Evolutionary conservation across 2,888 invertebrate species (phyloP), one percentile per base, ranked within the genome.

Genomic region (Byasa hedistus): DNA sequence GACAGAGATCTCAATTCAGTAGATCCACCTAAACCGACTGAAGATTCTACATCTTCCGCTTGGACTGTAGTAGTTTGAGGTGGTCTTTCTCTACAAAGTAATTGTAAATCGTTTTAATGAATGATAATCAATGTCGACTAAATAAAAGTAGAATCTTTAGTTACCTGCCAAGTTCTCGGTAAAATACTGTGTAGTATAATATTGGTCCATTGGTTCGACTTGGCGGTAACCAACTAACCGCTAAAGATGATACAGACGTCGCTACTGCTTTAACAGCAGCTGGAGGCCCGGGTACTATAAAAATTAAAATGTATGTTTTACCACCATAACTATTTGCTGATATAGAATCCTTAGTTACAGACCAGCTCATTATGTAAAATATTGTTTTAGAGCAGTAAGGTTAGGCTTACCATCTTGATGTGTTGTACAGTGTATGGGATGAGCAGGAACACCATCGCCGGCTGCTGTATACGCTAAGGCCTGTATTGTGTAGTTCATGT

Each of bases 401-500:
- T 12, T 12, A 12, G 39, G 15, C 87, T 89, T 84, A 96, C 96
- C 94, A 85, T 98, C 97, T 89, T 97, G 96, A 75, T 96, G 95
- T 3, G 97, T 98, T 69, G 93, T 94, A 80, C 97, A 96, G 87
- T 94, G 95, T 79, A 97, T 93, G 65, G 96, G 94, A 72, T 93
- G 91, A 77, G 96, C 96, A 70, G 96, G 93, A 17, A 95, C 93
- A 0, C 98, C 98, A 79, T 97, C 97, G 0, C 98, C 98, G 2
- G 95, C 95, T 7, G 95, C 94, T 0, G 97, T 98, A 79, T 95
- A 97, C 12, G 97, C 97, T 76, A 96, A 84, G 5, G 97, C 96
- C 78, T 96, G 94, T 69, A 98, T 93, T 55, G 97, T 97, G 84
- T 98, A 98, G 89, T 98, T 98, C 66, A 97, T 96, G 82, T 95